Evolutionary conservation across 2,888 invertebrate genomes (phyloP), one percentile per base, ranked within the genome.

Genomic region (Stegophylla sp.): DNA sequence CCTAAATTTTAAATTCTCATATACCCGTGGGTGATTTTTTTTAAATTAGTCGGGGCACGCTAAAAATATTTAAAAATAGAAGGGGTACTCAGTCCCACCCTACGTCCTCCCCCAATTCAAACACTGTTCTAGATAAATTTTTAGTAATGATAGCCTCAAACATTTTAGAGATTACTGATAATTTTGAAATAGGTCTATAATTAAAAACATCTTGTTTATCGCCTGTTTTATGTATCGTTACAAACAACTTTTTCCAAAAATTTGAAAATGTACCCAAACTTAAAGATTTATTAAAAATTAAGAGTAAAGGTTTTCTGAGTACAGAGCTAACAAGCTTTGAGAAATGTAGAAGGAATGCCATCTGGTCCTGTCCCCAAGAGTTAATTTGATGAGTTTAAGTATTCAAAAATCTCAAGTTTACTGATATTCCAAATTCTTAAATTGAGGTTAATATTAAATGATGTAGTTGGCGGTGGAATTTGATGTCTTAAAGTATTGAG

Each of bases 131-230:
- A 20, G 23, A 34, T 13, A 75, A 23, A 15, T 43, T 75, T 45
- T 63, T 43, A 63, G 61, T 45, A 23, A 83, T 74, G 71, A 72
- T 23, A 43, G 66, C 69, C 13, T 74, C 74, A 74, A 74, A 74
- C 9, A 74, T 43, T 61, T 74, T 74, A 5, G 74, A 26, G 7
- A 74, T 28, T 13, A 61, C 2, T 26, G 26, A 43, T 7, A 74
- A n/a, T 26, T 82, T 66, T 28, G 74, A 81, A 26, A 82, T 82
- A 15, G 82, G 82, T 59, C 82, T 43, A 48, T 67, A 82, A 76
- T 82, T 82, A n/a, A n/a, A 59, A 12, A 82, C 67, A 28, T 82
- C 64, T 5, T 15, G 17, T 48, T 67, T 69, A 41, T 66, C 26
- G 10, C 82, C 82, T 23, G 66, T 64, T 72, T 82, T 82, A 43